Conservation (phyloP, 2,888 invertebrate species). For the Cephus spinipes region DNA sequence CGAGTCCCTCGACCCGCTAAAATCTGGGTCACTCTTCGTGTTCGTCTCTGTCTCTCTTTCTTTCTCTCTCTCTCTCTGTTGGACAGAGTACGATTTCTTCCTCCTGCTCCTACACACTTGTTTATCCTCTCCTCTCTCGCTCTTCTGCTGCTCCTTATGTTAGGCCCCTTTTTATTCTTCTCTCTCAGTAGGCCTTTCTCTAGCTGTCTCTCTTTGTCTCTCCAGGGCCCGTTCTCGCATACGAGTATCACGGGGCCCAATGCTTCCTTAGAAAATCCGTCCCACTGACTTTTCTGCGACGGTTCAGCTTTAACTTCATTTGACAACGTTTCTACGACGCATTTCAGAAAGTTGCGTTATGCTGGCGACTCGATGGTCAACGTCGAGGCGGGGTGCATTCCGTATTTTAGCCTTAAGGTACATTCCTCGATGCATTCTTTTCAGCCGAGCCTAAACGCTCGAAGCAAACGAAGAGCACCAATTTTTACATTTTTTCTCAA, state of each 20-base stretch:
- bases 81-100: slow-evolving; percentile 19
- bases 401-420: background rate
- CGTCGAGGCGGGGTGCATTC: background rate
- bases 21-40: slow-evolving; percentile 49
- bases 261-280: background rate
- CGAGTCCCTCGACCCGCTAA: slow-evolving; percentile 40
- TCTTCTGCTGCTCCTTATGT: slow-evolving; percentile 13
- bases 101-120: slow-evolving; percentile 22
- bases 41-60: background rate
- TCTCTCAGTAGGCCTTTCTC: slow-evolving; percentile 1
- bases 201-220: background rate
- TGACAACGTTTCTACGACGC: background rate
- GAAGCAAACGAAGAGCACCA: too few species aligned
- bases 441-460: too few species aligned
- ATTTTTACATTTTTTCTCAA: too few species aligned
- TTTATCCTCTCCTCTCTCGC: slow-evolving; percentile 10
- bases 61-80: slow-evolving; percentile 5
- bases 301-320: background rate
- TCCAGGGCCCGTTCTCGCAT: slow-evolving; percentile 19
- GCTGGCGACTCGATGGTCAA: background rate
- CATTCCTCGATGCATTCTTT: background rate
- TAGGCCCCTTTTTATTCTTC: slow-evolving; percentile 14
- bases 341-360: background rate
- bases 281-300: background rate
- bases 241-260: background rate